Evolutionary conservation across 2,888 invertebrate genomes (phyloP), one percentile per base, ranked within the genome.

Genomic region (Anorthoa munda): DNA sequence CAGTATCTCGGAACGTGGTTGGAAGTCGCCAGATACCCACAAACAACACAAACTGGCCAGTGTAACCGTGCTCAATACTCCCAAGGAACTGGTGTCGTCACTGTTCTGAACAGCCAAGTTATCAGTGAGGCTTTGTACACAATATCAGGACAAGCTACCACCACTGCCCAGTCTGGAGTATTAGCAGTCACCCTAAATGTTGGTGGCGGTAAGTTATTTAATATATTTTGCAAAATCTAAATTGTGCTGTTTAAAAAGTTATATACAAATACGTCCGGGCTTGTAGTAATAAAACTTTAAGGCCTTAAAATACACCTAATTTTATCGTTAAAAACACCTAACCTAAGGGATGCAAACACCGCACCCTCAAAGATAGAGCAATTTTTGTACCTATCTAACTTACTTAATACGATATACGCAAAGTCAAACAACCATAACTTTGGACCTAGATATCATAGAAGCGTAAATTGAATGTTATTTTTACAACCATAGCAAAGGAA

Each of bases 11-110:
- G 93, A 61, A 95, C 95, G 86, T 98, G 98, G 97, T 97, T 97
- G 86, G 97, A 97, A 92, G 95, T 96, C 4, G 97, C 97, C 82
- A 96, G 97, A 80, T 97, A 97, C 88, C 97, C 97, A 68, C 96
- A 97, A 63, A 72, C 96, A 0, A 96, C 97, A 85, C 97, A 97
- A 92, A 93, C 93, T 4, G 97, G 97, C 0, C 96, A 97, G 83
- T 98, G 98, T 87, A 96, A 97, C 45, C 97, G 97, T 1, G 97
- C 97, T 0, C 93, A 95, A 67, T 97, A 97, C 92, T 89, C 89
- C 2, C 12, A 2, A 5, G 46, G 18, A 13, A 92, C 89, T 0
- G 80, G 61, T 9, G 79, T 48, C 0, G 82, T 92, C 1, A 70
- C 84, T 1, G 90, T 95, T 2, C 59, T 81, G 26, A 93, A 93